Evolutionary conservation across 2,888 invertebrate genomes (phyloP).

Genomic region (Dolichopus griseipennis): DNA sequence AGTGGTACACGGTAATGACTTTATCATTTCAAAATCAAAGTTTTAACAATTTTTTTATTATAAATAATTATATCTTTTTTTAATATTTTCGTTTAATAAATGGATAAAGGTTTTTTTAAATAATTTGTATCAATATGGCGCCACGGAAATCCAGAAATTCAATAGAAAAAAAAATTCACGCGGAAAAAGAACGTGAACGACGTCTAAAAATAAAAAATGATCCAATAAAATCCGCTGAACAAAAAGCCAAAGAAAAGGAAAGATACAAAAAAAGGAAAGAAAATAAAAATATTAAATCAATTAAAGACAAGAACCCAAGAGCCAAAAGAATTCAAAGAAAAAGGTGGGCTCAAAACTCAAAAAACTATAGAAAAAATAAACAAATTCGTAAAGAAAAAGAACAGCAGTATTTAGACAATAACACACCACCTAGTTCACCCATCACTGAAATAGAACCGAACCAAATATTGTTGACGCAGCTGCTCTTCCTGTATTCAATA

Average conservation of each 20-base stretch:
- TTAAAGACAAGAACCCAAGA: background rate
- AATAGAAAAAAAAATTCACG: background rate
- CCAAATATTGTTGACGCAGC: too few species aligned
- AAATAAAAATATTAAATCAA: background rate
- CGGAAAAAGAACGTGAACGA: conserved; percentile 6
- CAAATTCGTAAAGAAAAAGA: background rate
- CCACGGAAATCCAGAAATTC: background rate
- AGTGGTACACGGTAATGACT: too few species aligned
- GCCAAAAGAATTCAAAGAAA: background rate
- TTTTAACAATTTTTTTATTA: too few species aligned
- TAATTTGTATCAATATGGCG: too few species aligned
- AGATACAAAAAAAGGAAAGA: conserved; percentile 5
- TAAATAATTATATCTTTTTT: too few species aligned
- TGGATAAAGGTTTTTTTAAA: too few species aligned
- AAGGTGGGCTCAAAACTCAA: background rate
- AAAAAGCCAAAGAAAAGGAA: background rate
- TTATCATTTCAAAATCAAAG: too few species aligned
- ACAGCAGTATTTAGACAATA: background rate
- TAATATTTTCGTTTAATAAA: too few species aligned
- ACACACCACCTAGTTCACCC: background rate
- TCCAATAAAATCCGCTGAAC: background rate
- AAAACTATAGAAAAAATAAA: background rate
- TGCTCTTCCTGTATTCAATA: too few species aligned
- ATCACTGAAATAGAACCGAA: background rate
- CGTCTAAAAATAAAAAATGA: background rate